phyloP scores from a whole-genome alignment of 2,888 invertebrate genomes.

The Tenthredo livida region DNA sequence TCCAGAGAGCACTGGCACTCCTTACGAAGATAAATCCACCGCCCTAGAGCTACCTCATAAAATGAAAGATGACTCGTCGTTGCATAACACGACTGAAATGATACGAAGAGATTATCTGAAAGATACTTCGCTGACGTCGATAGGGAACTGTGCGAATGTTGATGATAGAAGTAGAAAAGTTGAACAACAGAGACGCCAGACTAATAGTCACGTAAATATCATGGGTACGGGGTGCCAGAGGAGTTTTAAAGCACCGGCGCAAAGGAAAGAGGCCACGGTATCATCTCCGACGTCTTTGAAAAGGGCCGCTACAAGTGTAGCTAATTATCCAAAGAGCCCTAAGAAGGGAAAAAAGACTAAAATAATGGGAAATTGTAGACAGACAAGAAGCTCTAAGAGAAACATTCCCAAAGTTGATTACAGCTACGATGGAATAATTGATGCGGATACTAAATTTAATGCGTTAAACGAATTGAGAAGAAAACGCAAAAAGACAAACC shows the following conservation, averaged over 20 bases:
- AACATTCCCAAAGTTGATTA: slow-evolving; percentile 74
- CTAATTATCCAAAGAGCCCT: slow-evolving; percentile 14
- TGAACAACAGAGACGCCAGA: slow-evolving; percentile 56
- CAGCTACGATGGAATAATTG: slow-evolving; percentile 65
- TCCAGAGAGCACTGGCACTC: slow-evolving; percentile 6
- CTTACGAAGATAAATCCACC: not conserved
- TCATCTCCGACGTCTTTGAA: slow-evolving; percentile 59
- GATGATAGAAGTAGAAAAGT: slow-evolving; percentile 55
- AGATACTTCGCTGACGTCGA: slow-evolving; percentile 59
- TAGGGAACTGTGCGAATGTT: slow-evolving; percentile 57
- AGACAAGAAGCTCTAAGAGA: slow-evolving; percentile 73
- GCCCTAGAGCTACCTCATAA: slow-evolving; percentile 2
- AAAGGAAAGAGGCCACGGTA: slow-evolving; percentile 57
- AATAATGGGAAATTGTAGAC: slow-evolving; percentile 58
- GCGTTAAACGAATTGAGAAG: slow-evolving; percentile 71
- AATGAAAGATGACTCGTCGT: slow-evolving; percentile 16
- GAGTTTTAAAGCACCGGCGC: slow-evolving; percentile 59
- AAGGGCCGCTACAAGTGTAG: slow-evolving; percentile 55
- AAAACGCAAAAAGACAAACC: slow-evolving; percentile 71
- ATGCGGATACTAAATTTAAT: slow-evolving; percentile 73
- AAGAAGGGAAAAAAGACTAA: slow-evolving; percentile 34
- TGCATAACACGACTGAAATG: slow-evolving; percentile 57
- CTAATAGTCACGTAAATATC: slow-evolving; percentile 55
- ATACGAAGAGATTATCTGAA: slow-evolving; percentile 65
- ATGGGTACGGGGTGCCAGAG: slow-evolving; percentile 60